Conservation (phyloP, 2,113 vertebrate species). For the Dipodomys spectabilis region DNA sequence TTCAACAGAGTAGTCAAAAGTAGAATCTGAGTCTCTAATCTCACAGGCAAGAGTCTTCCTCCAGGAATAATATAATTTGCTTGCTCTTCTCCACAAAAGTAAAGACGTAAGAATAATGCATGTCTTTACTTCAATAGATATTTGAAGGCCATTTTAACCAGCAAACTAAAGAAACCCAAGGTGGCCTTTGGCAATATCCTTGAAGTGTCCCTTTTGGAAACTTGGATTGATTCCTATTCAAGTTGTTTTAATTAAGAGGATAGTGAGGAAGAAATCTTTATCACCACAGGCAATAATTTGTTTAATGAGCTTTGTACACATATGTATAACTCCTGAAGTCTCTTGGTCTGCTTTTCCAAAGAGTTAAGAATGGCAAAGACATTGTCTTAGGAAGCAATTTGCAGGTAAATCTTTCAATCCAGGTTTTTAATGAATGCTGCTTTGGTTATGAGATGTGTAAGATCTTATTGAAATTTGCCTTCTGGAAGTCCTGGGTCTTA, state of each 20-base stretch:
- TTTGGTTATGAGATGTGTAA: not conserved
- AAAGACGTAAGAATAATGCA: not conserved
- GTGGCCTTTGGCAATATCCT: not conserved
- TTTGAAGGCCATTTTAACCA: not conserved
- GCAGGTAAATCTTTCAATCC: not conserved
- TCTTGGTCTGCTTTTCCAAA: not conserved
- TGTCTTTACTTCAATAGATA: not conserved
- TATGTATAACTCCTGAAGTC: not conserved
- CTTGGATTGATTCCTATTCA: not conserved
- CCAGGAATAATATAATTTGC: not conserved
- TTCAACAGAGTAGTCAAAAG: not conserved
- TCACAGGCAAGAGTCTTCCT: not conserved
- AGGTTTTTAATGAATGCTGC: not conserved
- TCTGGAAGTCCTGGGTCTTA: not conserved
- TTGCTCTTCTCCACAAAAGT: not conserved
- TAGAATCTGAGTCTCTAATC: not conserved
- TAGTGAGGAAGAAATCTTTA: not conserved
- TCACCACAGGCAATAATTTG: not conserved
- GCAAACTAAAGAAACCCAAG: constrained; percentile 35
- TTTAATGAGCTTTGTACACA: constrained; percentile 1
- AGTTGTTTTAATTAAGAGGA: constrained; percentile 15
- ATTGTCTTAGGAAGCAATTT: constrained; percentile 28
- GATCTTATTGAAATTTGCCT: not conserved
- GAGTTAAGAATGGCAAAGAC: not conserved
- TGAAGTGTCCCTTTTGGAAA: not conserved